Conservation (phyloP, 2,888 invertebrate species). For the Dynastes maya region DNA sequence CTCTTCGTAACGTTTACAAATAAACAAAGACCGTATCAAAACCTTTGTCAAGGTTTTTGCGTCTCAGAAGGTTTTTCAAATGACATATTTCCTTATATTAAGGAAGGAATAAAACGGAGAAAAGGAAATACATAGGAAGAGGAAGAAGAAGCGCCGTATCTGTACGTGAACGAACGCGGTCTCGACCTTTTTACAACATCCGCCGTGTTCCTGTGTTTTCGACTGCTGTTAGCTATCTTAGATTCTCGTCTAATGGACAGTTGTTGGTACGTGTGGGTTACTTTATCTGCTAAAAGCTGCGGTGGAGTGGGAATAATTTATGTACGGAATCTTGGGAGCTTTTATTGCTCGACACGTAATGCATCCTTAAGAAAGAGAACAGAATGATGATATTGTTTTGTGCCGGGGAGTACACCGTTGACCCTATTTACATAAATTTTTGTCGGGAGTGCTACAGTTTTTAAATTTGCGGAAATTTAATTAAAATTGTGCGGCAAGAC, state of each 20-base stretch:
- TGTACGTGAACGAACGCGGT: constrained; percentile 15
- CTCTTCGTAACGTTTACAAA: constrained; percentile 20
- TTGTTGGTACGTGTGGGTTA: constrained; percentile 59
- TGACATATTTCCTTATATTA: constrained; percentile 40
- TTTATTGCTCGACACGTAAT: constrained; percentile 43
- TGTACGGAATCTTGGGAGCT: constrained; percentile 40
- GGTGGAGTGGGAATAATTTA: constrained; percentile 54
- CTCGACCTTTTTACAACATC: constrained; percentile 40
- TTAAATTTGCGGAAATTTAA: constrained; percentile 12
- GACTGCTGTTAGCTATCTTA: constrained; percentile 59
- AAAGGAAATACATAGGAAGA: constrained; percentile 24
- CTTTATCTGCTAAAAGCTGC: constrained; percentile 60
- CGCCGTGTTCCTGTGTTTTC: constrained; percentile 51
- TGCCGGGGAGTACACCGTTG: background rate
- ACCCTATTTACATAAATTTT: constrained; percentile 37
- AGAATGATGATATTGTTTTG: constrained; percentile 19
- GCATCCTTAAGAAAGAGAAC: constrained; percentile 22
- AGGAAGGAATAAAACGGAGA: constrained; percentile 14
- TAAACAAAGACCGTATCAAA: constrained; percentile 36
- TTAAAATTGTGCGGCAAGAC: background rate
- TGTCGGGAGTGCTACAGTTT: constrained; percentile 7
- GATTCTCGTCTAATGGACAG: constrained; percentile 60
- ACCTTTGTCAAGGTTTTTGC: constrained; percentile 19
- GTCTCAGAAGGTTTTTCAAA: constrained; percentile 10
- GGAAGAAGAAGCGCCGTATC: background rate